Evolutionary conservation across 2,888 invertebrate genomes (phyloP).

Genomic region (Cepaea hortensis): DNA sequence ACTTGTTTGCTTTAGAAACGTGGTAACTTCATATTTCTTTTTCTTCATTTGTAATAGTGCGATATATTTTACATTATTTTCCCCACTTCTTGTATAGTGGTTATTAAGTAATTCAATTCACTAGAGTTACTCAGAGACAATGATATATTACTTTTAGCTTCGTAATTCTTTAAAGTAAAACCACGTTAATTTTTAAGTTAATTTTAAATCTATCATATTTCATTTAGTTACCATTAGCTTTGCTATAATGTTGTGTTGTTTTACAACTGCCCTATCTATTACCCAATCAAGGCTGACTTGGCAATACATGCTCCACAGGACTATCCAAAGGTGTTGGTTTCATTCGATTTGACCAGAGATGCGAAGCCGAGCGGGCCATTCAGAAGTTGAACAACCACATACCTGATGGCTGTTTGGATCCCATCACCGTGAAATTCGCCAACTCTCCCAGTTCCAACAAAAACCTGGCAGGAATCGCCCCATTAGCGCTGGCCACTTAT

Average conservation of each 20-base stretch:
- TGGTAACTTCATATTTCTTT: not conserved
- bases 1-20: not conserved
- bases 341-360: conserved; percentile 92
- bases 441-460: conserved; percentile 85
- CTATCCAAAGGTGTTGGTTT: conserved; percentile 95
- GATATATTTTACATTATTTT: too few species aligned
- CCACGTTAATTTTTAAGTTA: too few species aligned
- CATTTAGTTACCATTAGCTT: too few species aligned
- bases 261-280: not conserved
- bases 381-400: conserved; percentile 92
- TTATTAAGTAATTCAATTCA: too few species aligned
- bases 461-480: conserved; percentile 71
- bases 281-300: conserved; percentile 1
- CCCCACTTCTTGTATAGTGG: too few species aligned
- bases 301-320: conserved; percentile 78
- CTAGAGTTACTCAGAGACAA: too few species aligned
- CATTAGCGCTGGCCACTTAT: conserved; percentile 72
- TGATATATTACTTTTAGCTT: too few species aligned
- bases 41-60: too few species aligned
- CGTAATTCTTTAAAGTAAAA: too few species aligned
- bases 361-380: conserved; percentile 92
- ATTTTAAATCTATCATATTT: too few species aligned
- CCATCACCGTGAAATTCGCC: conserved; percentile 95
- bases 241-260: too few species aligned
- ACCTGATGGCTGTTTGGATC: conserved; percentile 90